Percentiles rank a stretch among this genome's conserved stretches.
phyloP scores from a whole-genome alignment of 2,888 invertebrate species.

The Sinodicranocentrus sp. region DNA sequence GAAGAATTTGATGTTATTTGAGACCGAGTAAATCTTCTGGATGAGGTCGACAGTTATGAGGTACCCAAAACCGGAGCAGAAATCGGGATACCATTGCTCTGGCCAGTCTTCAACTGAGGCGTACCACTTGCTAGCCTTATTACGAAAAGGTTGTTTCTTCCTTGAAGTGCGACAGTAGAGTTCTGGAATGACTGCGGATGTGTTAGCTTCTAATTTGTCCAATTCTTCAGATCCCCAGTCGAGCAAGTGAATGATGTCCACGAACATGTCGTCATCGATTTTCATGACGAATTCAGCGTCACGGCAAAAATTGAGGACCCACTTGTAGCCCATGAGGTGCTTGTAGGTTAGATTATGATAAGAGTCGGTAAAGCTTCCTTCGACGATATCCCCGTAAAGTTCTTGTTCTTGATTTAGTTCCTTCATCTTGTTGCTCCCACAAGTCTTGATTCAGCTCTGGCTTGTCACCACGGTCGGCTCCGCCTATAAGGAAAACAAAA shows the following conservation, averaged over 20 bases:
- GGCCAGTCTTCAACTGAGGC: conserved; percentile 50
- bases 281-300: conserved; percentile 76
- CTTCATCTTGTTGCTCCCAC: neutral
- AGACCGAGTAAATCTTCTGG: no score
- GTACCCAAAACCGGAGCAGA: conserved; percentile 32
- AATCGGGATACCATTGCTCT: conserved; percentile 31
- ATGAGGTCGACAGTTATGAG: no score
- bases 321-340: conserved; percentile 77
- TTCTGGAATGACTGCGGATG: conserved; percentile 75
- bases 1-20: no score
- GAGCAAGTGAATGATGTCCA: conserved; percentile 76
- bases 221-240: conserved; percentile 73
- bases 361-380: conserved; percentile 51
- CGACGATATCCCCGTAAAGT: conserved; percentile 49
- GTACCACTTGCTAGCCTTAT: conserved; percentile 32
- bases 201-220: no score
- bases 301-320: conserved; percentile 76
- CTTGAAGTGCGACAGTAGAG: no score
- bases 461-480: neutral
- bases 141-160: no score
- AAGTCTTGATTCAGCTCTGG: conserved; percentile 15
- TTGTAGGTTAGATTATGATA: conserved; percentile 82
- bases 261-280: conserved; percentile 77
- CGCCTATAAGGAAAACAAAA: neutral
- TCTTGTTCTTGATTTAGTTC: conserved; percentile 8